phyloP scores from a whole-genome alignment of 64 coral and sea anemone genomes.

The Acropora yongei region DNA sequence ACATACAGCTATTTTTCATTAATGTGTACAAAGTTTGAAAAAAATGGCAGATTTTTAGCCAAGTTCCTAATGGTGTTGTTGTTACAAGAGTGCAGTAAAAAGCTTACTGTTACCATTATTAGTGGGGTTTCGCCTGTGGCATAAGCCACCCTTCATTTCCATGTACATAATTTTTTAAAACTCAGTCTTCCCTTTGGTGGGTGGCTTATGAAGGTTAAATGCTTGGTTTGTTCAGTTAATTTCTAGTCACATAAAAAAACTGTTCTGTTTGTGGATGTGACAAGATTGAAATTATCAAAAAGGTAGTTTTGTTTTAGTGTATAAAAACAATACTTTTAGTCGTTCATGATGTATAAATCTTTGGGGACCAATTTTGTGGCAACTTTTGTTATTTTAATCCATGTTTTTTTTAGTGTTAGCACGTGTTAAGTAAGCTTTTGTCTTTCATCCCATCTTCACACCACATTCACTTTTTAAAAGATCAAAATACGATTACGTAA shows the following conservation, averaged over 20 bases:
- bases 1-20: background rate
- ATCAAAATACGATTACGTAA: no score
- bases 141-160: background rate
- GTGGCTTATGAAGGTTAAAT: background rate
- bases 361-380: background rate
- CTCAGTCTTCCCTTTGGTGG: background rate
- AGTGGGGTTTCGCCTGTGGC: background rate
- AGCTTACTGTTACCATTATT: no score
- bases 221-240: background rate
- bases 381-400: background rate
- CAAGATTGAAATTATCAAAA: background rate
- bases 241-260: background rate
- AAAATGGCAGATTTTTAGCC: constrained; percentile 24
- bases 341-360: background rate
- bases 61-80: background rate
- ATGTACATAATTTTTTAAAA: no score
- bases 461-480: background rate
- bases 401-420: background rate
- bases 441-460: no score
- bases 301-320: background rate
- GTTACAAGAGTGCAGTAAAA: no score
- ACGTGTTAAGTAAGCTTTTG: background rate
- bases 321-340: background rate
- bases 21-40: constrained; percentile 3
- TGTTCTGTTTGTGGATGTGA: background rate